Evolutionary conservation across 2,797 vertebrate species (phyloP).

Genomic region (Tauraco hartlaubi): DNA sequence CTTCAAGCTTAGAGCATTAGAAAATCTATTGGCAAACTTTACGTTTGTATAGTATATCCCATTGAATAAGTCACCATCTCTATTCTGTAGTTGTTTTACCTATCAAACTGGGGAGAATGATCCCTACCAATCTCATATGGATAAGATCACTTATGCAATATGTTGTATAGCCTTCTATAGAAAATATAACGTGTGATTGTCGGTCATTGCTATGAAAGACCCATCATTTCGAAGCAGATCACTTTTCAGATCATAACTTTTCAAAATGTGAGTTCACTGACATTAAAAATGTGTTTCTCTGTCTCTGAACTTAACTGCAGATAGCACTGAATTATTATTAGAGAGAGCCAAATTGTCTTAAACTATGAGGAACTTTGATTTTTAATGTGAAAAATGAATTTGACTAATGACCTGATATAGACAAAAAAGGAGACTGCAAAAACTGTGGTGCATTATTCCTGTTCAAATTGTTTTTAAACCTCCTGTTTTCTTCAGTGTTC

Average conservation of each 20-base stretch:
- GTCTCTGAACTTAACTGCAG: not conserved
- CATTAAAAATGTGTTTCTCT: not conserved
- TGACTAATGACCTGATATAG: conserved; percentile 8
- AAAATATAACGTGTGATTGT: not conserved
- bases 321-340: not conserved
- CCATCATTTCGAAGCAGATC: not conserved
- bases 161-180: not conserved
- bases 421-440: conserved; percentile 45
- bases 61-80: not conserved
- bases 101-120: not conserved
- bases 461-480: conserved; percentile 44
- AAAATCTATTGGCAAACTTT: not conserved
- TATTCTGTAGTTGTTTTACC: not conserved
- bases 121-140: not conserved
- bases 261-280: not conserved
- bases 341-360: not conserved
- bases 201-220: not conserved
- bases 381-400: not conserved
- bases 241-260: not conserved
- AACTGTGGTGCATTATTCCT: conserved; percentile 21
- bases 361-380: not conserved
- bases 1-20: not conserved
- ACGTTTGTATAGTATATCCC: not conserved
- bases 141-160: not conserved
- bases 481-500: conserved; percentile 52